Conservation (phyloP, 1,140 invertebrate species). For the Schlechtendalia chinensis region DNA sequence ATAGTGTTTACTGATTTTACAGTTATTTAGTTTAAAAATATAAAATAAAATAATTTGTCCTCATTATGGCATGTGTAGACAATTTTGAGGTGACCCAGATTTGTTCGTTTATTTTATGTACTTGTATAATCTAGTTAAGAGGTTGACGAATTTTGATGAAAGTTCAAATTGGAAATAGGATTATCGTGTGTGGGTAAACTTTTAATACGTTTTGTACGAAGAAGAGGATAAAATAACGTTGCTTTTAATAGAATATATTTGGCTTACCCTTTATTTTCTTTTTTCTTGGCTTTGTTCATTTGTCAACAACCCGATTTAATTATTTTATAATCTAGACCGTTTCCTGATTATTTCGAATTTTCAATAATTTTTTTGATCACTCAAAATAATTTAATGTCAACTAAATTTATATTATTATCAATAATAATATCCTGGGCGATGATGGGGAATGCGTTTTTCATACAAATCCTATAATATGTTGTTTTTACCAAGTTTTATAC, state of each 20-base stretch:
- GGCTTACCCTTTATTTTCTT: neutral
- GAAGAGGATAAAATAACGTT: neutral
- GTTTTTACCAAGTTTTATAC: no score
- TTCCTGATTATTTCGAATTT: neutral
- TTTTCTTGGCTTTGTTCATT: neutral
- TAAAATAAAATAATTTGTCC: neutral
- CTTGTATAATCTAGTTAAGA: constrained; percentile 1
- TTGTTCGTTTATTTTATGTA: constrained; percentile 7
- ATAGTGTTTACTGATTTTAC: no score
- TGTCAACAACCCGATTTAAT: neutral
- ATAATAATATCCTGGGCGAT: no score
- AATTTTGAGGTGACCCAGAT: neutral
- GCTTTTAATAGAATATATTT: neutral
- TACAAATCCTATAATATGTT: no score
- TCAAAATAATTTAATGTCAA: no score
- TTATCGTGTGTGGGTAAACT: constrained; percentile 11
- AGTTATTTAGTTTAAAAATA: neutral
- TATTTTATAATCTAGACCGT: no score
- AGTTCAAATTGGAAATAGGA: constrained; percentile 4
- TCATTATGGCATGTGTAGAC: neutral
- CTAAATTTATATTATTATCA: no score
- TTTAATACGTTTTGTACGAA: neutral
- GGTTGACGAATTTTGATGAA: neutral
- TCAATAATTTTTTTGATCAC: neutral
- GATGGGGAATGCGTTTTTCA: no score